These are phyloP conservation scores for Agapetus fuscipes DNA, from an alignment of 2,888 invertebrate genomes.

Conservation along the genomic window DNA sequence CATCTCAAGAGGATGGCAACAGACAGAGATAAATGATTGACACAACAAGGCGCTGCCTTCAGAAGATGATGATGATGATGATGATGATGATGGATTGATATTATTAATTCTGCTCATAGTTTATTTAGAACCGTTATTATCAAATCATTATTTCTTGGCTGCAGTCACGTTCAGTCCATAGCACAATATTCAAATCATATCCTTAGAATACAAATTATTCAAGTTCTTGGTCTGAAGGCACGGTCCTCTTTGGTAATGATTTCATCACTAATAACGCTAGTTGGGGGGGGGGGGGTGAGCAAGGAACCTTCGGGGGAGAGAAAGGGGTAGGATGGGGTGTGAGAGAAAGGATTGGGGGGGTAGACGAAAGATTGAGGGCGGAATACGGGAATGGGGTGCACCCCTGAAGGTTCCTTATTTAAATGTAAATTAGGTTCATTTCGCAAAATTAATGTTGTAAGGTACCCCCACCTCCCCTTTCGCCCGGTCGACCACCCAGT, in stretches of 20 bases:
- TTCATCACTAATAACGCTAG: slow-evolving; percentile 12
- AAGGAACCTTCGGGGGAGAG: slow-evolving; percentile 27
- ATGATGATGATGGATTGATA: no score
- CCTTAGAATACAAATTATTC: no score
- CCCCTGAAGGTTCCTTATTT: slow-evolving; percentile 58
- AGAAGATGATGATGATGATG: no score
- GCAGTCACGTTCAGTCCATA: no score
- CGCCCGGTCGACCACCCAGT: slow-evolving; percentile 25
- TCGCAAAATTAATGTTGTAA: slow-evolving; percentile 76
- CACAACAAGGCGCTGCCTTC: no score
- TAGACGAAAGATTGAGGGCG: slow-evolving; percentile 30
- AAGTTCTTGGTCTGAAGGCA: no score
- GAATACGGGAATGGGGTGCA: slow-evolving; percentile 30
- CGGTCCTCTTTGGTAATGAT: slow-evolving; percentile 9
- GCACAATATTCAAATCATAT: no score
- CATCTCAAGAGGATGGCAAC: no score
- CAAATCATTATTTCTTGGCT: no score
- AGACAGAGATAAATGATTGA: no score
- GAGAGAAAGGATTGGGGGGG: slow-evolving; percentile 25
- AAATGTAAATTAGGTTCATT: slow-evolving; percentile 87
- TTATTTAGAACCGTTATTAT: no score
- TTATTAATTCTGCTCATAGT: no score
- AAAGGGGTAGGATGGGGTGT: slow-evolving; percentile 28
- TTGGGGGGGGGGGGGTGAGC: slow-evolving; percentile 14
- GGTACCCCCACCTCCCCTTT: slow-evolving; percentile 44